Evolutionary conservation across 2,888 invertebrate genomes (phyloP), one percentile per base, ranked within the genome.

Genomic region (Portevinia maculata): DNA sequence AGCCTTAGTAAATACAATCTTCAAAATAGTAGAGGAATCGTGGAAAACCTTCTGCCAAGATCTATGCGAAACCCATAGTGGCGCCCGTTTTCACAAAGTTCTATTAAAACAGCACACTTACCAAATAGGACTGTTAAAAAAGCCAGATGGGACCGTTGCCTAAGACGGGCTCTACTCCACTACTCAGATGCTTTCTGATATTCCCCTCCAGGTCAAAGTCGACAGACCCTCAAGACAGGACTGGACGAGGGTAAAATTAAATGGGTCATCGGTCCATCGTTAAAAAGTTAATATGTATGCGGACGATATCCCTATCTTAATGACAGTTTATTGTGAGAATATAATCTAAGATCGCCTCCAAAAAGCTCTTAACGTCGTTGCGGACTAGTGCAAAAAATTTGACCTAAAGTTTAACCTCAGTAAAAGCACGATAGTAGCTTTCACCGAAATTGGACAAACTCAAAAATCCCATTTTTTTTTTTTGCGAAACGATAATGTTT

Each of bases 351-450:
- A 32, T 9, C 32, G 7, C 32, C 32, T 32, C 7, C 32, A 32
- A 8, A 19, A 11, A 21, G 11, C 24, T n/a, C 48, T 48, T 4
- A 48, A 48, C 48, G n/a, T 48, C 9, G 24, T 24, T 48, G 48
- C 24, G 5, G 24, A 21, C 21, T 48, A 2, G 24, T 48, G 48
- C 24, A 24, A n/a, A 48, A 48, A 48, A 11, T 8, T 48, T 19
- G 48, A 8, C 21, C 48, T 21, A 9, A 21, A 48, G 1, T 24
- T 24, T 21, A 48, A 19, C 46, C 46, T 11, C 24, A 48, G 24
- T 17, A 48, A 48, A 48, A 48, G 48, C 21, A 24, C 48, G 11
- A 24, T 48, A 24, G 24, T 24, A 4, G 24, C 44, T 7, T 44
- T 44, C 44, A 44, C 44, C 17, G 17, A 44, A 44, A 44, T 7